Base-by-base conservation (phyloP, 2,888 invertebrate genomes). In the Rosalia funebris region DNA sequence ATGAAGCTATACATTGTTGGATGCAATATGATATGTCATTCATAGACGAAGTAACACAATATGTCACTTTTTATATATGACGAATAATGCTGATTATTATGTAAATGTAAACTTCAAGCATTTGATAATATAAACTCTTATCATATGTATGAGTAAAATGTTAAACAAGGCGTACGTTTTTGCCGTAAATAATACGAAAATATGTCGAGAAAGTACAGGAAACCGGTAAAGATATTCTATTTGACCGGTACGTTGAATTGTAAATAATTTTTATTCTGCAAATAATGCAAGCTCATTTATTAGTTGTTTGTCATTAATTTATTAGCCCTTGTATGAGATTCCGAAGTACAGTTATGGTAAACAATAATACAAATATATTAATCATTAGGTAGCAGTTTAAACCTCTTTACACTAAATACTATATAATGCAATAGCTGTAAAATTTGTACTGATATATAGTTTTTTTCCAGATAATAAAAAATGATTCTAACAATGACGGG, bases 11-110 rank as follows among this genome's bases (percentile, higher is more conserved):
- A 25, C 7, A 25, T 25, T 3, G 25, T 25, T 25, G 7, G 12
- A 37, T 48, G 37, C 36, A 48, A 48, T 20, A 37, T 34, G 48
- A 48, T 48, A 48, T 36, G 37, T 12, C 48, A 47, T 47, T 36
- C 47, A 48, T 37, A 48, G 37, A 48, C 36, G 17, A 48, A 53
- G 67, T 57, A 61, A 65, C 53, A 32, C 47, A 50, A 64, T 62
- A 61, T 59, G 55, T 52, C 42, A 47, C 46, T 54, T 55, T 60
- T 53, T 57, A 60, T 54, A 54, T 69, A 53, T 47, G 47, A 60
- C 53, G 55, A 60, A 69, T 59, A 67, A 45, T 64, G 69, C 69
- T 69, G 69, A 69, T 69, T 67, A 62, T 56, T 63, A 69, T 69
- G 69, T 67, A 67, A 69, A 69, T 69, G 60, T 62, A 66, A 66